Percentiles rank a stretch among this genome's conserved stretches.
phyloP scores from a whole-genome alignment of 2,888 invertebrate genomes.

The Priocnemis perturbator region DNA sequence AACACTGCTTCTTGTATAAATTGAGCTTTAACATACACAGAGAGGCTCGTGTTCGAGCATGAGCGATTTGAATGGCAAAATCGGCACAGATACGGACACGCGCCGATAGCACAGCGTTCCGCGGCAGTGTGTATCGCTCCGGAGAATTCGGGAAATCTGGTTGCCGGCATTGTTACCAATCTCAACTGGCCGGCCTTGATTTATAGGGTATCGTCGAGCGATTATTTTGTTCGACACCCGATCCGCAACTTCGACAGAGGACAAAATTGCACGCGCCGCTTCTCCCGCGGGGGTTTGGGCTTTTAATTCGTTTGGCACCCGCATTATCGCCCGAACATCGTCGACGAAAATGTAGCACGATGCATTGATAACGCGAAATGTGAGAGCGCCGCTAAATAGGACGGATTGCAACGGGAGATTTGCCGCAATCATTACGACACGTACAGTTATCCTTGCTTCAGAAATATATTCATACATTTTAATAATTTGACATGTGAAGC shows the following conservation, averaged over 20 bases:
- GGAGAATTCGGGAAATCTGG: slow-evolving; percentile 42
- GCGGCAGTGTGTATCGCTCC: slow-evolving; percentile 12
- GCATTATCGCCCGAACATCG: background rate
- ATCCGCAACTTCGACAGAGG: background rate
- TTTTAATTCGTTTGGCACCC: slow-evolving; percentile 30
- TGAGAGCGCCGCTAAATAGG: no score
- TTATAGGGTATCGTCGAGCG: slow-evolving; percentile 17
- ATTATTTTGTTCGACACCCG: slow-evolving; percentile 30
- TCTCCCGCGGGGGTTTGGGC: slow-evolving; percentile 18
- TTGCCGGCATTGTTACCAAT: slow-evolving; percentile 45
- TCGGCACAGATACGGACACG: background rate
- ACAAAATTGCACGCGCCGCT: no score
- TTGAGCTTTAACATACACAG: no score
- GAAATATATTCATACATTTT: no score
- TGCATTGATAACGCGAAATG: no score
- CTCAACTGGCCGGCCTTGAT: slow-evolving; percentile 40
- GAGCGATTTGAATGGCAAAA: slow-evolving; percentile 4
- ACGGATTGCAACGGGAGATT: no score
- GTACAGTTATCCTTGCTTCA: no score
- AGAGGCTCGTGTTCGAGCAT: no score
- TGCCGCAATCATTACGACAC: no score
- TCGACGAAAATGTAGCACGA: no score
- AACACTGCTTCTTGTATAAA: no score
- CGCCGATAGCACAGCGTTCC: slow-evolving; percentile 1
- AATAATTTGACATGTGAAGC: no score